These are phyloP conservation scores for Kryptopterus vitreolus DNA, from an alignment of 2,797 vertebrate genomes.

Conservation along the genomic window DNA sequence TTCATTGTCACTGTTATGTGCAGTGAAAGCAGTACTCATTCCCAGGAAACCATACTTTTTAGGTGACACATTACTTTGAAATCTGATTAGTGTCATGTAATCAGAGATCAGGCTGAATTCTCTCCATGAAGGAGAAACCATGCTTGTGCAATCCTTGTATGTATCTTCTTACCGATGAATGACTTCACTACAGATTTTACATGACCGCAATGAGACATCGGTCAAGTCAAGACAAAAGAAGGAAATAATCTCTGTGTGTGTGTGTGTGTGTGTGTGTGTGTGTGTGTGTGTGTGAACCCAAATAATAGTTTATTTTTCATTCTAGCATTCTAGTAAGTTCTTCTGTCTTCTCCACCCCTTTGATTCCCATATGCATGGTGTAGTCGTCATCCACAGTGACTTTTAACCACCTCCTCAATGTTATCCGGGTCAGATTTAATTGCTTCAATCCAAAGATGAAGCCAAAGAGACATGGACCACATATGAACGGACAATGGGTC, in stretches of 20 bases:
- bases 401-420: background rate
- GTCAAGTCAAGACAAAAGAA: conserved; percentile 21
- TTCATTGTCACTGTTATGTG: background rate
- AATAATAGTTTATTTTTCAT: background rate
- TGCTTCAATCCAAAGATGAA: conserved; percentile 26
- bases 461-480: background rate
- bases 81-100: background rate
- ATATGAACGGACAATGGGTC: background rate
- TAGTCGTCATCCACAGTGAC: background rate
- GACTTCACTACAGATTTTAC: background rate
- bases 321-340: background rate
- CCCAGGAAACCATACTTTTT: background rate
- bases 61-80: conserved; percentile 8
- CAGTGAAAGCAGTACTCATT: conserved; percentile 6
- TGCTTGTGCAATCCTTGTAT: conserved; percentile 31
- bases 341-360: background rate
- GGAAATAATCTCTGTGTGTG: background rate
- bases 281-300: background rate
- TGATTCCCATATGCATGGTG: background rate
- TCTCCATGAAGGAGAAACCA: conserved; percentile 18
- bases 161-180: background rate
- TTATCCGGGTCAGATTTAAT: conserved; percentile 13
- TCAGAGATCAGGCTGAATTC: background rate
- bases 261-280: no score
- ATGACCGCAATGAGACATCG: background rate